Evolutionary conservation across 1,140 invertebrate genomes (phyloP).

Genomic region (Orius laevigatus): DNA sequence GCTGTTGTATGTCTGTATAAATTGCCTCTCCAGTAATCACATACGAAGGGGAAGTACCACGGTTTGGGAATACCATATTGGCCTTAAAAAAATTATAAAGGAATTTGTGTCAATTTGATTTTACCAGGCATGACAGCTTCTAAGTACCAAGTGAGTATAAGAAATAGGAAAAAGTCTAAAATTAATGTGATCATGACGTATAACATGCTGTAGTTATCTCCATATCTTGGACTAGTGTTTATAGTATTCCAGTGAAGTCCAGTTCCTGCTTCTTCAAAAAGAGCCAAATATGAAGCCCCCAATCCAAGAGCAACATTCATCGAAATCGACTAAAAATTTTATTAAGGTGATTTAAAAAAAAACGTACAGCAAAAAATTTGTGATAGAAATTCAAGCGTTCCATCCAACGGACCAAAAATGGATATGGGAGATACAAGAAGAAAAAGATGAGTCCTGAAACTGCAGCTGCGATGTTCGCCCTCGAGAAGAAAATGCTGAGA

Average conservation of each 20-base stretch:
- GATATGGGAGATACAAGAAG: slow-evolving; percentile 38
- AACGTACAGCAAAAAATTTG: slow-evolving; percentile 18
- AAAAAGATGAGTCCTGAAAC: slow-evolving; percentile 44
- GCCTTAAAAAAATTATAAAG: slow-evolving; percentile 14
- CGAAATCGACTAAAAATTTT: slow-evolving; percentile 29
- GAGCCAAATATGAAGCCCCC: slow-evolving; percentile 38
- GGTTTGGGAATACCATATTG: slow-evolving; percentile 31
- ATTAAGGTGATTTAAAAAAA: background rate
- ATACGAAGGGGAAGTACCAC: slow-evolving; percentile 32
- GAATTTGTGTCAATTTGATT: background rate
- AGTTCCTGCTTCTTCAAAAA: slow-evolving; percentile 37
- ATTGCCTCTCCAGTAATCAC: slow-evolving; percentile 35
- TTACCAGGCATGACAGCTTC: slow-evolving; percentile 43
- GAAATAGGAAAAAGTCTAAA: slow-evolving; percentile 31
- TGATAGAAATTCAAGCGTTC: slow-evolving; percentile 5
- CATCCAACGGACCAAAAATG: slow-evolving; percentile 32
- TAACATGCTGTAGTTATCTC: slow-evolving; percentile 29
- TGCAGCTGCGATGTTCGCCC: slow-evolving; percentile 41
- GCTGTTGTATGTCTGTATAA: background rate
- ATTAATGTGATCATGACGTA: slow-evolving; percentile 34
- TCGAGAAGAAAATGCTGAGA: slow-evolving; percentile 38
- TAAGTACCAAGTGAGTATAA: slow-evolving; percentile 40
- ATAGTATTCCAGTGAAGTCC: slow-evolving; percentile 40
- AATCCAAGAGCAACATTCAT: slow-evolving; percentile 44
- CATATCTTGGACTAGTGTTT: slow-evolving; percentile 22